Evolutionary conservation across 2,888 invertebrate species (phyloP).

Genomic region (Eutolmus rufibarbis): DNA sequence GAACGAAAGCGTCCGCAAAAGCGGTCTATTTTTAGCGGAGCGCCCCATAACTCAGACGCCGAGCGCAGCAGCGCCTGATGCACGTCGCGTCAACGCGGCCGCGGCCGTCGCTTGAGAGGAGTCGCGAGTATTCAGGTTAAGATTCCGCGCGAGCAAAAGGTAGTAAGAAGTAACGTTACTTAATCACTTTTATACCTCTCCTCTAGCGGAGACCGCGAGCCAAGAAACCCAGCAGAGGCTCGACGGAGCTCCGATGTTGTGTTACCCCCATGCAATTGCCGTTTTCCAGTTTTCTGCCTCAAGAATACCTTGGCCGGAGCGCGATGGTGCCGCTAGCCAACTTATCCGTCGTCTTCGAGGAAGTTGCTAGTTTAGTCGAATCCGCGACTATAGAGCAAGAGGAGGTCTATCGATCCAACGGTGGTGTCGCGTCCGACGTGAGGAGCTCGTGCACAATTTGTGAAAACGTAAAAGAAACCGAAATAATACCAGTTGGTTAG

Average conservation of each 20-base stretch:
- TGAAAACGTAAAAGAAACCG: slow-evolving; percentile 2
- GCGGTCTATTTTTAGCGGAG: slow-evolving; percentile 6
- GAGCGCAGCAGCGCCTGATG: too few species aligned
- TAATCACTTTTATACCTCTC: slow-evolving; percentile 22
- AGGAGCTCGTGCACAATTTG: neutral
- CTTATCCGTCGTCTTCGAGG: slow-evolving; percentile 3
- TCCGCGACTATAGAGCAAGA: slow-evolving; percentile 1
- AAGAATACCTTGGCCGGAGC: neutral
- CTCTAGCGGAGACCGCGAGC: neutral
- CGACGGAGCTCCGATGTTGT: neutral
- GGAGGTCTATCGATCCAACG: neutral
- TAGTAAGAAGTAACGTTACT: slow-evolving; percentile 33
- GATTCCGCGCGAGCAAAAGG: neutral
- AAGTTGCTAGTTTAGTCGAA: slow-evolving; percentile 14
- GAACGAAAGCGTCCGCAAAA: neutral
- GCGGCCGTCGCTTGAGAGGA: neutral
- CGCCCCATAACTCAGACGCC: neutral
- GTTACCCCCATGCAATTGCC: neutral
- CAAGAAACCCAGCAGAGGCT: neutral
- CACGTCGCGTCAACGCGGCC: too few species aligned
- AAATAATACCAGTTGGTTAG: neutral
- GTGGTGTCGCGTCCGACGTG: neutral
- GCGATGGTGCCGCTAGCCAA: neutral
- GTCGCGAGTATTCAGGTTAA: slow-evolving; percentile 15
- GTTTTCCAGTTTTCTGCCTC: slow-evolving; percentile 19